A percentile compares a stretch with the other conserved stretches of the same genome.
These are phyloP conservation scores for Heliconius congener DNA, from an alignment of 1,140 invertebrate genomes.

Conservation along the genomic window DNA sequence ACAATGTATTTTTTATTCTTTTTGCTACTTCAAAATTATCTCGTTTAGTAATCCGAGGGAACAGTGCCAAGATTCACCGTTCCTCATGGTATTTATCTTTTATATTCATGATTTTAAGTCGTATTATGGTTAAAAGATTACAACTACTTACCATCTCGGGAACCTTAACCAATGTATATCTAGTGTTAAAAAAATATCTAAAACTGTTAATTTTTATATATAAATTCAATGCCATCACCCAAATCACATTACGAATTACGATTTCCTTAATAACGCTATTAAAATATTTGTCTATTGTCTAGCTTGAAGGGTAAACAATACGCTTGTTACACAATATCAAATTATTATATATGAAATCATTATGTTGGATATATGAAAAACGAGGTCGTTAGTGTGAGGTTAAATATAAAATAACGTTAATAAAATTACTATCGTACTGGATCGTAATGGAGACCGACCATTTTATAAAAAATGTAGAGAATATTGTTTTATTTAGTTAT, in stretches of 20 bases:
- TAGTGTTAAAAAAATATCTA: neutral
- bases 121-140: too few relatives aligned
- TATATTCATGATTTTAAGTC: too few relatives aligned
- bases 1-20: too few relatives aligned
- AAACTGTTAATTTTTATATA: neutral
- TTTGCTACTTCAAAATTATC: too few relatives aligned
- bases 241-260: slow-evolving; percentile 39
- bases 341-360: slow-evolving; percentile 19
- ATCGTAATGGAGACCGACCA: neutral
- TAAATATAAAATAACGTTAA: slow-evolving; percentile 17
- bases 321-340: slow-evolving; percentile 34
- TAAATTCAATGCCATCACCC: slow-evolving; percentile 34
- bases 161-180: neutral
- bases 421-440: neutral
- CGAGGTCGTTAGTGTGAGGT: slow-evolving; percentile 26
- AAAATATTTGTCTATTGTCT: slow-evolving; percentile 40
- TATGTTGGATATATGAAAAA: slow-evolving; percentile 7
- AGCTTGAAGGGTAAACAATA: slow-evolving; percentile 32
- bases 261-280: slow-evolving; percentile 44
- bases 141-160: too few relatives aligned
- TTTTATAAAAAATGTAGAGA: neutral
- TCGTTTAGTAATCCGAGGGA: too few relatives aligned
- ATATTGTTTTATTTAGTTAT: neutral
- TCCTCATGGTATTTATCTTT: too few relatives aligned
- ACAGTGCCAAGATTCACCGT: too few relatives aligned